These are phyloP conservation scores for Conus ventricosus DNA, from an alignment of 1,140 invertebrate genomes.

Conservation along the genomic window DNA sequence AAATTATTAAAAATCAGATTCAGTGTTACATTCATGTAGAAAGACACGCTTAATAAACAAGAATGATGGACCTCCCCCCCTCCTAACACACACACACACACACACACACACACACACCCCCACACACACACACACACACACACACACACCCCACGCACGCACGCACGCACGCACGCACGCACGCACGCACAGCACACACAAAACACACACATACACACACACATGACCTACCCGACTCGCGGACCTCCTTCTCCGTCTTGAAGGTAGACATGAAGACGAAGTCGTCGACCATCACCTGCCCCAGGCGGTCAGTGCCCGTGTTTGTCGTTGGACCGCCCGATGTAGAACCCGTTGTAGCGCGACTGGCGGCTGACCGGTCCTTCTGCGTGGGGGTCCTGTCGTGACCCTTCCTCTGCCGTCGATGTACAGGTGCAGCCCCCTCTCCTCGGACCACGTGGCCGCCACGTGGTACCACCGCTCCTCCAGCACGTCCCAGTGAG, in stretches of 20 bases:
- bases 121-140: no score
- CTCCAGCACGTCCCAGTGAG: constrained; percentile 58
- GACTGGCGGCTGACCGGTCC: constrained; percentile 18
- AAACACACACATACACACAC: no score
- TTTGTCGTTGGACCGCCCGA: constrained; percentile 67
- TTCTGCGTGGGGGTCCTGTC: constrained; percentile 41
- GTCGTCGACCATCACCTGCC: constrained; percentile 69
- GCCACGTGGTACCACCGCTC: constrained; percentile 71
- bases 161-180: background rate
- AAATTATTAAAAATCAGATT: no score
- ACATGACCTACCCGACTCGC: constrained; percentile 59
- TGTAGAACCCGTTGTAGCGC: constrained; percentile 60
- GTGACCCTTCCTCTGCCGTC: constrained; percentile 64
- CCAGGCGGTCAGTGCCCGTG: constrained; percentile 43
- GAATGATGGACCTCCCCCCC: background rate
- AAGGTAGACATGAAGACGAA: constrained; percentile 67
- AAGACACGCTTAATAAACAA: no score
- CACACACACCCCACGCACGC: background rate
- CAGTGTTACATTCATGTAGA: no score
- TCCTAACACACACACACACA: background rate
- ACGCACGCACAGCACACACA: background rate
- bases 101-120: background rate
- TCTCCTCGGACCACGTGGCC: constrained; percentile 62
- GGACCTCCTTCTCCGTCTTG: constrained; percentile 57
- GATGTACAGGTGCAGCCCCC: constrained; percentile 64